These are phyloP conservation scores for Aphodius sticticus DNA, from an alignment of 2,888 invertebrate species.

Conservation along the genomic window DNA sequence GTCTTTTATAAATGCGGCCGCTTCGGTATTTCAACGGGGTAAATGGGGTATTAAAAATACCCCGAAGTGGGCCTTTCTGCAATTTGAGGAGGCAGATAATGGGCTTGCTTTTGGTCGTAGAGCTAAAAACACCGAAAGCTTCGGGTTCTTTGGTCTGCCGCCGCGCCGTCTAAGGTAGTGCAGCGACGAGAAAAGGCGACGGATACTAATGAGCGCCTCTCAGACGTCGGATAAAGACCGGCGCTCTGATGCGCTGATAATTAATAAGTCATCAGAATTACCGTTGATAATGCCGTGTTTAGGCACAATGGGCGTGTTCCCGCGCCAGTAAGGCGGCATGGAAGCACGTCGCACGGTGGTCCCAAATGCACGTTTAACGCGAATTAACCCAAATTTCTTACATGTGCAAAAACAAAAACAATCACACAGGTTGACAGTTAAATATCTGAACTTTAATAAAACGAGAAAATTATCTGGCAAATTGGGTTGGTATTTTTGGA, in stretches of 20 bases:
- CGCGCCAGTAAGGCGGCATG: not conserved
- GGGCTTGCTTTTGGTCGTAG: not conserved
- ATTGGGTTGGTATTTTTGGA: too few relatives aligned
- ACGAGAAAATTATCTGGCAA: too few relatives aligned
- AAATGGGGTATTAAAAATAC: conserved; percentile 4
- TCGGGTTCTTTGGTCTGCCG: not conserved
- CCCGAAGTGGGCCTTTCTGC: not conserved
- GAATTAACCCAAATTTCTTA: too few relatives aligned
- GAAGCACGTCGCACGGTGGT: too few relatives aligned
- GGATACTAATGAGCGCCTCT: not conserved
- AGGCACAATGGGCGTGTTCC: not conserved
- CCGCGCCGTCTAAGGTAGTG: not conserved
- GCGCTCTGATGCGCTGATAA: conserved; percentile 14
- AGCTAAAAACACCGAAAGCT: not conserved
- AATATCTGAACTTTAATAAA: too few relatives aligned
- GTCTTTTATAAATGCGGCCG: not conserved
- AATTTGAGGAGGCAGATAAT: not conserved
- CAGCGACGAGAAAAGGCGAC: not conserved
- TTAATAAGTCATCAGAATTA: conserved; percentile 24
- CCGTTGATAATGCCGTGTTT: conserved; percentile 6
- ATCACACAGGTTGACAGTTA: too few relatives aligned
- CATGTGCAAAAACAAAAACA: too few relatives aligned
- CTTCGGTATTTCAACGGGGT: not conserved
- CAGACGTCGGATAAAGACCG: conserved; percentile 5
- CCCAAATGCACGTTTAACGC: too few relatives aligned